These are phyloP conservation scores for Hiodon alosoides DNA, from an alignment of 2,113 vertebrate genomes.

Conservation along the genomic window DNA sequence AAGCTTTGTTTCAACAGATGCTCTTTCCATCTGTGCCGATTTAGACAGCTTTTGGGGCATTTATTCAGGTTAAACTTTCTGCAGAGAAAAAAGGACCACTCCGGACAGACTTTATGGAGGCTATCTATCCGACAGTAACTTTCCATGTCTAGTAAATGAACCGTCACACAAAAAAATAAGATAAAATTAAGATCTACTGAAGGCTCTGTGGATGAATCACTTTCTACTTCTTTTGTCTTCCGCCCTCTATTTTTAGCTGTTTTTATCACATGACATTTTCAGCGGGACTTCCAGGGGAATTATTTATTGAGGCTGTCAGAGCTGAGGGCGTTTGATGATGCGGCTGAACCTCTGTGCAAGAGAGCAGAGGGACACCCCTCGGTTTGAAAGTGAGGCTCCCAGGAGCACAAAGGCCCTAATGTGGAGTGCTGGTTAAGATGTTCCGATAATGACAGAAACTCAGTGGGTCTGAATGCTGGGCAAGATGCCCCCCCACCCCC, in stretches of 20 bases:
- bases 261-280: conserved; percentile 9
- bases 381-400: neutral
- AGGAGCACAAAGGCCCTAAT: neutral
- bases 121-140: too few species aligned
- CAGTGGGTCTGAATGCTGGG: neutral
- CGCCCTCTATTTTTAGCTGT: neutral
- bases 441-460: neutral
- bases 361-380: neutral
- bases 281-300: conserved; percentile 6
- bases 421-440: neutral
- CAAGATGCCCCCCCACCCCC: neutral
- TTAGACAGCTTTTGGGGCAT: neutral
- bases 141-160: too few species aligned
- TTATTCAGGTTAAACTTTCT: too few species aligned
- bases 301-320: conserved; percentile 10
- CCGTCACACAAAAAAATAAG: too few species aligned
- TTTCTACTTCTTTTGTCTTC: neutral
- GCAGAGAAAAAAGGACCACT: too few species aligned
- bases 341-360: neutral
- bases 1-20: neutral
- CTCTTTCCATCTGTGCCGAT: neutral
- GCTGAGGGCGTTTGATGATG: conserved; percentile 13
- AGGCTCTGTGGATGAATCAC: neutral
- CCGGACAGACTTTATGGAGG: too few species aligned
- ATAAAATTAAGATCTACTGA: neutral